Base-by-base conservation (phyloP, 2,888 invertebrate species). In the Eutolmus rufibarbis region DNA sequence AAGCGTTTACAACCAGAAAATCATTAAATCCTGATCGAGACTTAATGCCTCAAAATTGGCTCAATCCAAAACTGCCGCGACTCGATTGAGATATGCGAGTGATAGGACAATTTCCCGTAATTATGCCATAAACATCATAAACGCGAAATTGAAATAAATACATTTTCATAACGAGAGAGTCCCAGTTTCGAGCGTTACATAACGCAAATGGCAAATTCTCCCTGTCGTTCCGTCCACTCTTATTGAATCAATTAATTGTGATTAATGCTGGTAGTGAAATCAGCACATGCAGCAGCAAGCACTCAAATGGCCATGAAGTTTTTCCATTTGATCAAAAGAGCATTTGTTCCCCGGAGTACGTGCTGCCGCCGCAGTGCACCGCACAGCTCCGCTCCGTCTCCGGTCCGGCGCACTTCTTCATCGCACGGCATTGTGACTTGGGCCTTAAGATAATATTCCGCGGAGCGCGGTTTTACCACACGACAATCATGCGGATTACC, bases 231-330 rank as follows among this genome's bases (percentile, higher is more conserved):
- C 28, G 57, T 57, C 82, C 57, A 82, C 82, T 82, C 82, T 82
- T 82, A 82, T 82, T 82, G 82, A 82, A 82, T 82, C 82, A 82
- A 82, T 82, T 82, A 82, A 82, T 82, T 82, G 57, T 82, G 82
- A 82, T 82, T 82, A 82, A 82, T 82, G 82, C 57, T 82, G 82
- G 57, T 82, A 82, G 82, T 66, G 82, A 82, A 82, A 82, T 82
- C 82, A 37, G 82, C 82, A 82, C 82, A 82, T 82, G 82, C 34
- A 82, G 56, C 82, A 82, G 40, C 56, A 56, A 66, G 82, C 82
- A 34, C 51, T 79, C 79, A 23, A 66, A 84, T 66, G 82, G 37
- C 82, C 82, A 85, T 85, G 85, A 85, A 85, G 85, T 85, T 43
- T 74, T 74, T 85, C 12, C 85, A 85, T 74, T 74, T 74, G 43